Conservation (phyloP, 2,797 vertebrate species). For the Coluber constrictor region DNA sequence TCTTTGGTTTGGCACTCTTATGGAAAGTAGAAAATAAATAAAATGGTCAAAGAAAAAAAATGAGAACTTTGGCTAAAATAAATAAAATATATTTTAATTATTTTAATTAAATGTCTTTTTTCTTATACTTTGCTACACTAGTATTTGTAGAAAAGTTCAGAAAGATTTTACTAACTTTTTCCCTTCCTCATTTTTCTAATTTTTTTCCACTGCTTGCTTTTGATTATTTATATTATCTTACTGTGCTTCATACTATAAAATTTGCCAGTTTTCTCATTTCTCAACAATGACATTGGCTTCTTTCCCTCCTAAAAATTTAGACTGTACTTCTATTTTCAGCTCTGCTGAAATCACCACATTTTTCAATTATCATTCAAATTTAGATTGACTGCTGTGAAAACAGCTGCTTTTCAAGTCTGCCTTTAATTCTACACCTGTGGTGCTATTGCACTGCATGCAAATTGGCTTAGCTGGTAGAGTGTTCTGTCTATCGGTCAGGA, state of each 20-base stretch:
- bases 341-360: constrained; percentile 19
- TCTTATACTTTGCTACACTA: neutral
- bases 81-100: neutral
- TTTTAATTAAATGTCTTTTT: neutral
- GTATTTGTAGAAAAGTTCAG: neutral
- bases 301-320: neutral
- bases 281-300: neutral
- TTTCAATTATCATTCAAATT: constrained; percentile 21
- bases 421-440: constrained; percentile 20
- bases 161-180: neutral
- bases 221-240: neutral
- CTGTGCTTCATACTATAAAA: neutral
- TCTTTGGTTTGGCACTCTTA: neutral
- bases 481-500: neutral
- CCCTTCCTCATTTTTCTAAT: neutral
- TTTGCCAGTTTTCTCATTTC: neutral
- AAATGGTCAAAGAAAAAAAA: neutral
- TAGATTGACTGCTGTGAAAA: constrained; percentile 29
- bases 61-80: neutral
- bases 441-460: constrained; percentile 4
- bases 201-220: neutral
- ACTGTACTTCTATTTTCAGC: neutral
- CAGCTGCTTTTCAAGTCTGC: constrained; percentile 33
- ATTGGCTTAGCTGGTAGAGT: neutral
- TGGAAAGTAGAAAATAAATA: neutral